Evolutionary conservation across 2,797 vertebrate genomes (phyloP).

Genomic region (Poeciliopsis infans): DNA sequence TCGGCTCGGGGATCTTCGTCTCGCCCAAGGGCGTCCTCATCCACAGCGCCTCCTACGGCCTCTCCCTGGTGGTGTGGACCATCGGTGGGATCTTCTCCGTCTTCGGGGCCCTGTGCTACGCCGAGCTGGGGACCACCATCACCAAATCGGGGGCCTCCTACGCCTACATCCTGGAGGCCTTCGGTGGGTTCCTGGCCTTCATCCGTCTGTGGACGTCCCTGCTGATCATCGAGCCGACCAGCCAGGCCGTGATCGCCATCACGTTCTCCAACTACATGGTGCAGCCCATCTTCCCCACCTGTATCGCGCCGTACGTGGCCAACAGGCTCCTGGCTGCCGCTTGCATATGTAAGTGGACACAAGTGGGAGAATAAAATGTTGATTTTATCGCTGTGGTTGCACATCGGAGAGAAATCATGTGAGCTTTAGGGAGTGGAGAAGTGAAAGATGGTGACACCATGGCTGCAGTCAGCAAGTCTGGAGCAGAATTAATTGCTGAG

Average conservation of each 20-base stretch:
- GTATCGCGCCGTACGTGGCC: conserved; percentile 85
- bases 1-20: conserved; percentile 94
- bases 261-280: conserved; percentile 96
- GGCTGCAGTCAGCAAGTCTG: conserved; percentile 48
- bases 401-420: conserved; percentile 20
- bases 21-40: conserved; percentile 92
- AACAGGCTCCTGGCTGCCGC: conserved; percentile 88
- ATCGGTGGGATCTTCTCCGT: conserved; percentile 90
- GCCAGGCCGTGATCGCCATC: conserved; percentile 93
- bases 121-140: conserved; percentile 94
- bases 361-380: background rate
- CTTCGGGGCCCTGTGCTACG: conserved; percentile 92
- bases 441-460: conserved; percentile 55
- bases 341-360: conserved; percentile 88
- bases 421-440: conserved; percentile 57
- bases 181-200: conserved; percentile 89
- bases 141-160: conserved; percentile 95
- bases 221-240: conserved; percentile 93
- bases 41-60: conserved; percentile 90
- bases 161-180: conserved; percentile 93
- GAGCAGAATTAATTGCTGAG: background rate
- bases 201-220: conserved; percentile 93
- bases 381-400: background rate
- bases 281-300: conserved; percentile 90
- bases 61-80: conserved; percentile 91